A percentile compares a stretch with the other conserved stretches of the same genome.
Conservation (phyloP, 2,888 invertebrate species). For the Drymonia ruficornis region DNA sequence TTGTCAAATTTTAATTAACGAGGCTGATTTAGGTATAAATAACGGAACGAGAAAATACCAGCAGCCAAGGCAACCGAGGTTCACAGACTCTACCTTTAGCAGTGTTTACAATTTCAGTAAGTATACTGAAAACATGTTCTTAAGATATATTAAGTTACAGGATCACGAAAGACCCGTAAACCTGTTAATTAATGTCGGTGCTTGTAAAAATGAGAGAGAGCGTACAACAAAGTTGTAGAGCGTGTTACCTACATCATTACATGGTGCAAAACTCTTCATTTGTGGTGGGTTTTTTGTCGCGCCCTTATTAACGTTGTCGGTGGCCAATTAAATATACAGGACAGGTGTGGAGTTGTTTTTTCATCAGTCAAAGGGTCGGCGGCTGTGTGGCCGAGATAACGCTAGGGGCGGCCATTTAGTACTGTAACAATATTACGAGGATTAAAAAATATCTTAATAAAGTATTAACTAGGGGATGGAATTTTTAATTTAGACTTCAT, state of each 20-base stretch:
- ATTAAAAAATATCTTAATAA: slow-evolving; percentile 33
- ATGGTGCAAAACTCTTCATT: slow-evolving; percentile 35
- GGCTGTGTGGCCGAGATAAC: slow-evolving; percentile 21
- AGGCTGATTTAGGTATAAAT: background rate
- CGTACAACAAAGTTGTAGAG: slow-evolving; percentile 29
- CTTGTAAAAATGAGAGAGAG: background rate
- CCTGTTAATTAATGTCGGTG: background rate
- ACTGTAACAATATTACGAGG: slow-evolving; percentile 29
- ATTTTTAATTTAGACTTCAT: slow-evolving; percentile 40
- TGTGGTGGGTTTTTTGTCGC: slow-evolving; percentile 33
- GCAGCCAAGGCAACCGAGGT: too few relatives aligned
- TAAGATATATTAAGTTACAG: background rate
- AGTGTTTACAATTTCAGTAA: background rate
- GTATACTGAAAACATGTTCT: background rate
- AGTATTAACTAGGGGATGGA: slow-evolving; percentile 28
- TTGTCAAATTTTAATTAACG: slow-evolving; percentile 3
- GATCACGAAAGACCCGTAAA: background rate
- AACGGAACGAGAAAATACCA: background rate
- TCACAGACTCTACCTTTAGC: too few relatives aligned
- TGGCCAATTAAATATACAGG: slow-evolving; percentile 37
- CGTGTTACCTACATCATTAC: slow-evolving; percentile 32
- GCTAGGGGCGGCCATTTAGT: slow-evolving; percentile 20
- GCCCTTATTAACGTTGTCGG: slow-evolving; percentile 28
- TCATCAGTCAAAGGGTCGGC: slow-evolving; percentile 31
- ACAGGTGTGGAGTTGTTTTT: slow-evolving; percentile 29